These are phyloP conservation scores for Poecilia velifera DNA, from an alignment of 2,797 vertebrate genomes.

Conservation along the genomic window DNA sequence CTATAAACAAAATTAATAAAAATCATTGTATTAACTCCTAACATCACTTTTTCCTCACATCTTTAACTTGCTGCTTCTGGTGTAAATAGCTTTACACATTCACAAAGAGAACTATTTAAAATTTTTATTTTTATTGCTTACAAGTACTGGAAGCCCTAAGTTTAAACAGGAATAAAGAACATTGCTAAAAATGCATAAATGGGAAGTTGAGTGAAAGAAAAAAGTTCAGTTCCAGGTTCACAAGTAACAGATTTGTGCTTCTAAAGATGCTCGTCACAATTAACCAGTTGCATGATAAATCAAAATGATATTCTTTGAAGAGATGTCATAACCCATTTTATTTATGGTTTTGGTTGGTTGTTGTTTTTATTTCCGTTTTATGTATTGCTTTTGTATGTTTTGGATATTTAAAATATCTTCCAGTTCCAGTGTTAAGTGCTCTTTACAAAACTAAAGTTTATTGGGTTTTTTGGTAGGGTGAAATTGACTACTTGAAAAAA, in stretches of 20 bases:
- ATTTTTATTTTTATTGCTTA: neutral
- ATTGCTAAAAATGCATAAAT: neutral
- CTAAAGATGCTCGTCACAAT: too few relatives aligned
- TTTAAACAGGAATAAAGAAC: neutral
- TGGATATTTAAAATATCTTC: neutral
- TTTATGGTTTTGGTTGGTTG: too few relatives aligned
- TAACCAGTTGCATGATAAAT: neutral
- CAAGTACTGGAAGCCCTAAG: too few relatives aligned
- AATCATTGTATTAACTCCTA: neutral
- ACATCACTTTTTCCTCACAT: neutral
- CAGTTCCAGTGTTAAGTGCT: neutral
- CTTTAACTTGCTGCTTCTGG: neutral
- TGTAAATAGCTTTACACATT: neutral
- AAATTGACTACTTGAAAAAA: neutral
- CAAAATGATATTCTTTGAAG: too few relatives aligned
- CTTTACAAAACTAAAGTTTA: neutral
- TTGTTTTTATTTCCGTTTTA: too few relatives aligned
- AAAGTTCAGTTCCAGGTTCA: neutral
- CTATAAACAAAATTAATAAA: neutral
- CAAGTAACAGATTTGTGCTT: neutral
- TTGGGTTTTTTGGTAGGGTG: neutral
- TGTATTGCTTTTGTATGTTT: neutral
- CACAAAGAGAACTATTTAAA: neutral
- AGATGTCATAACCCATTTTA: too few relatives aligned
- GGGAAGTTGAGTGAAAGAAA: neutral